Conservation (phyloP, 2,888 invertebrate genomes). For the Scrobipalpa atriplicella region DNA sequence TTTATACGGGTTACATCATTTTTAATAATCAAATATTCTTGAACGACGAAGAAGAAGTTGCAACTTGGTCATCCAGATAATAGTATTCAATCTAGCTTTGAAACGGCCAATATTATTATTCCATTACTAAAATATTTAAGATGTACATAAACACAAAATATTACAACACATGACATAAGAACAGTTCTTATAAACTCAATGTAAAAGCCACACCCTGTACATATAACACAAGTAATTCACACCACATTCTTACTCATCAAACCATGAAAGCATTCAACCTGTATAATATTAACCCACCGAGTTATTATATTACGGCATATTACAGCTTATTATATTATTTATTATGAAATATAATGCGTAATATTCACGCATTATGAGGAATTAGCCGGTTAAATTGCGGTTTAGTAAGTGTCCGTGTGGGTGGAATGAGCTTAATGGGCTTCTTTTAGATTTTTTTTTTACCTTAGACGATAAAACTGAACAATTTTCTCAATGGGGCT, state of each 20-base stretch:
- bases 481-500: too few species aligned
- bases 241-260: constrained; percentile 50
- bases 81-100: too few species aligned
- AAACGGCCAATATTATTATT: too few species aligned
- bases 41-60: too few species aligned
- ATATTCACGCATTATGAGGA: constrained; percentile 1
- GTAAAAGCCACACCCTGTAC: constrained; percentile 41
- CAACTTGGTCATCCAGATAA: too few species aligned
- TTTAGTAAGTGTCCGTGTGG: too few species aligned
- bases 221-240: constrained; percentile 36
- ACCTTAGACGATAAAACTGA: too few species aligned
- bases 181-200: neutral
- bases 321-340: constrained; percentile 2
- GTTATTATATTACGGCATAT: constrained; percentile 35
- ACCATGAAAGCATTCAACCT: constrained; percentile 52
- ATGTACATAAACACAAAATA: too few species aligned
- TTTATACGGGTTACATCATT: too few species aligned
- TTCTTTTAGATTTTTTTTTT: neutral
- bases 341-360: constrained; percentile 1
- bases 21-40: too few species aligned
- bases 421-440: constrained; percentile 2
- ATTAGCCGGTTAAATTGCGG: constrained; percentile 6
- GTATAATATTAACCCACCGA: constrained; percentile 38
- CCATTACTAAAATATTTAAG: too few species aligned
- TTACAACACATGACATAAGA: neutral